Conservation (phyloP, 2,888 invertebrate species). For the Drosophila kambysellisi region DNA sequence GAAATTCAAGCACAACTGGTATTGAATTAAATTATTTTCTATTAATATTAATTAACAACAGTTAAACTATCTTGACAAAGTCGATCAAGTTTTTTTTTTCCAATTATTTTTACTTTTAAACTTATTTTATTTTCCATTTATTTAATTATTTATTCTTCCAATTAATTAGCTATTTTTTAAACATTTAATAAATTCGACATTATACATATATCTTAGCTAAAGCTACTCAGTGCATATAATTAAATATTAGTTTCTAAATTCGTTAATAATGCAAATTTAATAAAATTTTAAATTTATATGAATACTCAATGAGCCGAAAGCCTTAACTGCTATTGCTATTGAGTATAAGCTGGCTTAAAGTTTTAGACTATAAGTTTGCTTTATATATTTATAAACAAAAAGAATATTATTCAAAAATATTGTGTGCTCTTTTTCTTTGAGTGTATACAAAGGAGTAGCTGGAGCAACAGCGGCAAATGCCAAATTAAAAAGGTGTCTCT, state of each 20-base stretch:
- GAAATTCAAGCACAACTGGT: not conserved
- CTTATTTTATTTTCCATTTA: not conserved
- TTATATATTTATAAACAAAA: not conserved
- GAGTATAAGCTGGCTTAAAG: not conserved
- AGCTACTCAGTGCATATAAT: no score
- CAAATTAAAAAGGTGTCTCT: constrained; percentile 80
- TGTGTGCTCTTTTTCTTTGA: not conserved
- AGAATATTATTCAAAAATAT: not conserved
- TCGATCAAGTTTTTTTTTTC: not conserved
- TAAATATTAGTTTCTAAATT: not conserved
- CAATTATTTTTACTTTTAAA: not conserved
- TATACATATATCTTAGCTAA: no score
- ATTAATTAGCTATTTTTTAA: not conserved
- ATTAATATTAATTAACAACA: not conserved
- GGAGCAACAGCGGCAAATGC: constrained; percentile 55
- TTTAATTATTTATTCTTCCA: not conserved
- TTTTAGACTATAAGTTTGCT: not conserved
- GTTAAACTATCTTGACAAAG: not conserved
- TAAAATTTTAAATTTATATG: not conserved
- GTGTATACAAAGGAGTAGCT: constrained; percentile 1
- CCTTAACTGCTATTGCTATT: accelerated
- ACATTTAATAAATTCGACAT: no score
- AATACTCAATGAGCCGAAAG: not conserved
- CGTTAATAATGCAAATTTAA: not conserved
- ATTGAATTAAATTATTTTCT: not conserved